phyloP scores from a whole-genome alignment of 2,797 vertebrate genomes.

The Caiman crocodilus region DNA sequence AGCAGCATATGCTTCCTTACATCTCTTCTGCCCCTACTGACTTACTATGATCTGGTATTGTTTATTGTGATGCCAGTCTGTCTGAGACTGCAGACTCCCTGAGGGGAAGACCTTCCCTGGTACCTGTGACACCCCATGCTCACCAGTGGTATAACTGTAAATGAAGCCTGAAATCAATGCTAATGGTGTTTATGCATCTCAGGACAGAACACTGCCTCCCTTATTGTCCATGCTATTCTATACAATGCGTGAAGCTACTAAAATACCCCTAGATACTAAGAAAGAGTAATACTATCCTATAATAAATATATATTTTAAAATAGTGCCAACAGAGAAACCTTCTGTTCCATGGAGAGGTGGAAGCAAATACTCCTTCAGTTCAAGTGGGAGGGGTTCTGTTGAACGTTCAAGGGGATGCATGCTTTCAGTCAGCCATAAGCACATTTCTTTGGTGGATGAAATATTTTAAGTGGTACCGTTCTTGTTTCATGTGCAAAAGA shows the following conservation, averaged over 20 bases:
- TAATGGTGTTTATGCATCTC: neutral
- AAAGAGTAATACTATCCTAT: neutral
- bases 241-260: neutral
- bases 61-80: neutral
- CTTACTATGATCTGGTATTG: neutral
- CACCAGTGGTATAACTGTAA: neutral
- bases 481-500: neutral
- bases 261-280: neutral
- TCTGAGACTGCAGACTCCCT: neutral
- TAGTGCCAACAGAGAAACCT: neutral
- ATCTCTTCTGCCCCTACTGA: neutral
- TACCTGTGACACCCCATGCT: neutral
- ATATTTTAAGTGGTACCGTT: neutral
- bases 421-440: neutral
- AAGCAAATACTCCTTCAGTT: neutral
- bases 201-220: neutral
- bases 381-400: neutral
- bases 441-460: neutral
- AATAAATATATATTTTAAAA: neutral
- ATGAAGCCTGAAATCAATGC: neutral
- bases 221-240: neutral
- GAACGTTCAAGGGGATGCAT: neutral
- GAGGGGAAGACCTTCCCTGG: neutral
- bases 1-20: neutral
- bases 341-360: neutral